These are phyloP conservation scores for Chrysochloris asiatica DNA, from an alignment of 2,113 vertebrate species.

Conservation along the genomic window DNA sequence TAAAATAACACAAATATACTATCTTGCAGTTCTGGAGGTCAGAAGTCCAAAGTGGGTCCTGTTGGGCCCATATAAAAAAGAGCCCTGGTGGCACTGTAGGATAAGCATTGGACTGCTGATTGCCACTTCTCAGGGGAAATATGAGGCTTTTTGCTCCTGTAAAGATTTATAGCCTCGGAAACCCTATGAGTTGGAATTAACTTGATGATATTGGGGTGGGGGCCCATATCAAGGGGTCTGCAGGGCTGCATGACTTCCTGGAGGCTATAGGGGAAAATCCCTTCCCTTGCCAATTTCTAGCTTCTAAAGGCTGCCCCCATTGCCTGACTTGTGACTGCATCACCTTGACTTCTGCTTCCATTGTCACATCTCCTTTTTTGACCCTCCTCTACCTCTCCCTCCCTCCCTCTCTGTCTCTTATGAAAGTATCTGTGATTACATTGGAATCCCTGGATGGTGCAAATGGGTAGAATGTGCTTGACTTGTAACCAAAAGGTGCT, in stretches of 20 bases:
- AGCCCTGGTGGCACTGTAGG: too few species aligned
- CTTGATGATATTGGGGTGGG: too few species aligned
- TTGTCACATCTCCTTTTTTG: background rate
- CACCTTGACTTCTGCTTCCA: background rate
- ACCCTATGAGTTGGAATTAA: too few species aligned
- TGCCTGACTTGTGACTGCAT: background rate
- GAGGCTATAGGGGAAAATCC: background rate
- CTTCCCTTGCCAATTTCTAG: background rate
- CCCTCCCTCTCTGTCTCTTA: background rate
- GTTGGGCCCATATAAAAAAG: too few species aligned
- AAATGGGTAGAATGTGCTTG: background rate
- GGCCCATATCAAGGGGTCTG: background rate
- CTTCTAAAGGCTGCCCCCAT: background rate
- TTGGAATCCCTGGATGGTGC: background rate
- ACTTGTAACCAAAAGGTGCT: background rate
- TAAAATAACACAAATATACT: background rate
- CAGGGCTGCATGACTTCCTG: background rate
- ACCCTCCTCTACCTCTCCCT: background rate
- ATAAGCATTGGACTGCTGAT: too few species aligned
- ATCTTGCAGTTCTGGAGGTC: background rate
- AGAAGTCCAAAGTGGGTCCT: conserved; percentile 14
- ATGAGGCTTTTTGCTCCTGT: too few species aligned
- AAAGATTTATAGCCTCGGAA: too few species aligned
- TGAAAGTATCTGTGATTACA: background rate
- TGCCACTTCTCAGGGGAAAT: too few species aligned